These are phyloP conservation scores for Acanthurus tractus DNA, from an alignment of 2,797 vertebrate species.

Conservation along the genomic window DNA sequence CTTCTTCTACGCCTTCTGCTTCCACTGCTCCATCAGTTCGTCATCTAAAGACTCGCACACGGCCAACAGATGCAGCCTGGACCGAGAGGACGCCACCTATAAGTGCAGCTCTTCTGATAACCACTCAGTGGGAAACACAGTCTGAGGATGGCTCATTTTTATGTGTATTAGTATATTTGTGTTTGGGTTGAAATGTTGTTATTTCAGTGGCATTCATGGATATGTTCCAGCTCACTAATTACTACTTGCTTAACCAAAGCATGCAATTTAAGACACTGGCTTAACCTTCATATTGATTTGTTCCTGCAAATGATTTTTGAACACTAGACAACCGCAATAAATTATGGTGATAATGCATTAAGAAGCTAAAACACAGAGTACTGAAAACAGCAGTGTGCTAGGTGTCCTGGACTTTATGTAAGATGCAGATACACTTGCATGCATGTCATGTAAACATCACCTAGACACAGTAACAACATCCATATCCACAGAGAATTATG, in stretches of 20 bases:
- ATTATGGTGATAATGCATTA: background rate
- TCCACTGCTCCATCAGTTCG: conserved; percentile 77
- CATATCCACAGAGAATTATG: conserved; percentile 21
- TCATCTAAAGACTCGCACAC: conserved; percentile 53
- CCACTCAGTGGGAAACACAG: conserved; percentile 72
- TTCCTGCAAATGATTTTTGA: background rate
- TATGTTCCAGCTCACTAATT: background rate
- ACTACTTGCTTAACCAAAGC: background rate
- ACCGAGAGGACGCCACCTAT: conserved; percentile 84
- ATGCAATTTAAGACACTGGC: background rate
- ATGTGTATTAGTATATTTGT: background rate
- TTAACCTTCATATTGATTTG: conserved; percentile 4
- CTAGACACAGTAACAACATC: background rate
- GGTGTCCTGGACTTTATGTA: background rate
- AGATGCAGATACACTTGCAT: background rate
- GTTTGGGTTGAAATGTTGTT: background rate
- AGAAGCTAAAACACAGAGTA: background rate
- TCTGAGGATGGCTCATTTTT: conserved; percentile 50
- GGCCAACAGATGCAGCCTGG: conserved; percentile 57
- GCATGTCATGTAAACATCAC: background rate
- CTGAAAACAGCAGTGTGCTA: background rate
- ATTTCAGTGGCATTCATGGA: background rate
- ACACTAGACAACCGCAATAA: background rate
- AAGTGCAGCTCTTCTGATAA: conserved; percentile 78
- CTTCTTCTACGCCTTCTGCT: conserved; percentile 82